A percentile compares a stretch with the other conserved stretches of the same genome.
Evolutionary conservation across 2,113 vertebrate genomes (phyloP).

Genomic region (Oncorhynchus gorbuscha): DNA sequence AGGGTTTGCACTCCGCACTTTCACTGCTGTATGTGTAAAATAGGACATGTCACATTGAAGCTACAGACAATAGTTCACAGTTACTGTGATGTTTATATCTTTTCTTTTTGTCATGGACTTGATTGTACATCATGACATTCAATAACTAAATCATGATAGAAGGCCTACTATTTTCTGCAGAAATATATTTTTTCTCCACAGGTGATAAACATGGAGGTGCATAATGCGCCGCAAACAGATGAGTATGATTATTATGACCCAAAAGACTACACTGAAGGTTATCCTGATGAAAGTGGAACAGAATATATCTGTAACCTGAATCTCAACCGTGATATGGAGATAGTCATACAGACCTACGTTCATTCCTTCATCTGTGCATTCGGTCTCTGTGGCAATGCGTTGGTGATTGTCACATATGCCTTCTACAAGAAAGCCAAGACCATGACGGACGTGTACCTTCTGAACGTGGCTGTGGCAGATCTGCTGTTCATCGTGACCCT

Average conservation of each 20-base stretch:
- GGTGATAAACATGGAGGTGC: constrained; percentile 26
- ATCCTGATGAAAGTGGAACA: background rate
- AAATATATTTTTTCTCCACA: constrained; percentile 11
- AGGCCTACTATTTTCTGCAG: background rate
- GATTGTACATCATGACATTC: background rate
- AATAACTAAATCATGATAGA: too few relatives aligned
- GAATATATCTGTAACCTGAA: constrained; percentile 35
- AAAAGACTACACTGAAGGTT: background rate
- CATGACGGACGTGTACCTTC: constrained; percentile 89
- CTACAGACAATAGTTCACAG: background rate
- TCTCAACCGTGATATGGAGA: background rate
- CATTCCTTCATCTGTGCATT: constrained; percentile 81
- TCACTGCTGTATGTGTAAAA: background rate
- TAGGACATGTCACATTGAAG: background rate
- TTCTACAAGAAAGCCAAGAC: constrained; percentile 85
- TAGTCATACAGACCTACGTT: constrained; percentile 43
- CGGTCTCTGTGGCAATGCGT: constrained; percentile 83
- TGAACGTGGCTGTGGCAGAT: constrained; percentile 88
- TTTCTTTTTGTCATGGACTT: background rate
- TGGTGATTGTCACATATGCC: constrained; percentile 85
- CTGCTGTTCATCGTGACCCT: constrained; percentile 85
- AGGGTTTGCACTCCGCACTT: background rate
- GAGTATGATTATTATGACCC: background rate
- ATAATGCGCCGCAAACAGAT: background rate
- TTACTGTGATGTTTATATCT: background rate